Evolutionary conservation across 2,113 vertebrate genomes (phyloP), one percentile per base, ranked within the genome.

Genomic region (Limnothrissa miodon): DNA sequence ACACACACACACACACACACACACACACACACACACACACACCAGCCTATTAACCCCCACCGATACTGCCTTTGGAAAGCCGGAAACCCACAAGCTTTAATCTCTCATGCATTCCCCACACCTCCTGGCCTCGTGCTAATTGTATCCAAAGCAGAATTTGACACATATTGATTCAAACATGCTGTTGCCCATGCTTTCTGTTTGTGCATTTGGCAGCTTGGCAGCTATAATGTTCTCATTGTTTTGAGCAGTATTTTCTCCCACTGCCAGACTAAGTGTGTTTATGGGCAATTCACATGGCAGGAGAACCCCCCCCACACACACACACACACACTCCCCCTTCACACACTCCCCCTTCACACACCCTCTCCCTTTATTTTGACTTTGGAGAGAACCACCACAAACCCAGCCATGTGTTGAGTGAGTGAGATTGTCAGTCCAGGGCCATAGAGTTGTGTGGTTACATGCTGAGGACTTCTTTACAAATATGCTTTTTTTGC

Each of bases 131-230:
- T n/a, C 56, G 29, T 66, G 29, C 11, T 66, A 66, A 66, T 93
- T 92, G 91, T 87, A 85, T 91, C 90, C 88, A 87, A 87, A 89
- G 90, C 83, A 23, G 87, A 92, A 89, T 92, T 92, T 93, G 90
- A 92, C 92, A 92, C 70, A 42, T 92, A 92, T 93, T 90, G 89
- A 93, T 92, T 91, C 48, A 87, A 90, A 90, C 51, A 78, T 89
- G 83, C 80, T 81, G 85, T 82, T 62, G 86, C 83, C 88, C 89
- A 91, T 45, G 84, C 42, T 1, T 87, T 83, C 86, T 82, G 53
- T 78, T 56, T 46, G 45, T 83, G 78, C 89, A 91, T 89, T 89
- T 66, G 25, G 59, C 59, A 66, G 59, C 59, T 66, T 33, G 89
- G 87, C 90, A 90, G 88, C 86, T 82, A 51, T 48, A 46, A 86